Base-by-base conservation (phyloP, 1,140 invertebrate genomes). In the Caerostris extrusa region DNA sequence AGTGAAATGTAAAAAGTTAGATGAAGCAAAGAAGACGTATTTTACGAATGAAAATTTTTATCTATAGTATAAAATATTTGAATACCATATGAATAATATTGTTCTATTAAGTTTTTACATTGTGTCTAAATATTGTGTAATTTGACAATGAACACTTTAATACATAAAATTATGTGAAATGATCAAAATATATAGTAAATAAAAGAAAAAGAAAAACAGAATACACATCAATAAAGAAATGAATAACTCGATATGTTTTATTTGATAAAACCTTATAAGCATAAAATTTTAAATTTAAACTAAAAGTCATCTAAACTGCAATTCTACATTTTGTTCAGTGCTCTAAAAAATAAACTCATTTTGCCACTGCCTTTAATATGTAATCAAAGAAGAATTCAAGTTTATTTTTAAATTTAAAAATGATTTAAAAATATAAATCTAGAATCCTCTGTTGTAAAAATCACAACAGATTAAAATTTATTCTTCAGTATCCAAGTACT, bases 311-410 rank as follows among this genome's bases (percentile, higher is more conserved):
- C 71, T 77, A 77, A 77, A 77, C 71, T 77, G 71, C 19, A 50
- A 14, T 77, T 5, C 71, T 77, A 77, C 71, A 77, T 50, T 34
- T 77, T 77, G 71, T 77, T 77, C 71, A 77, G 71, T 77, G 71
- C 71, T 77, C 71, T 77, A 53, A 12, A 77, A 77, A 77, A 77
- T 77, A 77, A 77, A 77, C 19, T 77, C 71, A 7, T 77, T 77
- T 77, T 53, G 71, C 10, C 71, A 77, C 71, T 50, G 71, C 3
- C 34, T 77, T 77, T 50, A 77, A 50, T 50, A 1, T 53, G 19
- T 12, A 50, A 77, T 77, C 10, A 19, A 34, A 77, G 34, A 5
- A 77, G 34, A 77, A 50, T 77, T 77, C 34, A 77, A 19, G 3
- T 50, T 77, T 77, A 3, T 77, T 77, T 77, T 50, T 53, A n/a